Conservation (phyloP, 2,797 vertebrate species). For the Macropus fuliginosus region DNA sequence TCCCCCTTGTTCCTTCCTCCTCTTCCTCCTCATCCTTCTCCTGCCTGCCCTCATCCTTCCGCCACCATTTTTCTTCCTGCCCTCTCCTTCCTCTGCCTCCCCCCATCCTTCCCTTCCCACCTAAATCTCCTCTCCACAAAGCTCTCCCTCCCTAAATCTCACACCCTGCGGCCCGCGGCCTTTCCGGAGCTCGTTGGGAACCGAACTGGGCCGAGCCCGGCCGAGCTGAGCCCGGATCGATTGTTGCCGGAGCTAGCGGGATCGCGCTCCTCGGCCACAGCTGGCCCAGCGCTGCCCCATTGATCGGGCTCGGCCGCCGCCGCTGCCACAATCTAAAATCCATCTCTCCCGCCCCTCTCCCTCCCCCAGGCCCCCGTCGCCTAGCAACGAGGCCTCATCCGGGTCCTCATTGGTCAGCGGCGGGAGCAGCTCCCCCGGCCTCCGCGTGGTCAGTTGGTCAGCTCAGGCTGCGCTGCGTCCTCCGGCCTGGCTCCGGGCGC, state of each 20-base stretch:
- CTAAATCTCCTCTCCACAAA: not conserved
- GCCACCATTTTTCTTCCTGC: not conserved
- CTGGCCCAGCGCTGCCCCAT: conserved; percentile 85
- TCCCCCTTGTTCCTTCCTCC: not conserved
- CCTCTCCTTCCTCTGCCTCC: not conserved
- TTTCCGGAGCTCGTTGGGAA: conserved; percentile 85
- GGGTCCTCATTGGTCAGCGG: conserved; percentile 82
- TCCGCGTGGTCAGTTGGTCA: conserved; percentile 87
- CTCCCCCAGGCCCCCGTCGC: conserved; percentile 83
- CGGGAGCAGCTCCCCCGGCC: conserved; percentile 63
- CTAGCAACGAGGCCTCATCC: conserved; percentile 84
- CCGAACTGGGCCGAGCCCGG: not conserved
- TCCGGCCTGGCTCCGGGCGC: conserved; percentile 79
- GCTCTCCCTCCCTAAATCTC: not conserved
- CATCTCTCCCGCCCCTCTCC: conserved; percentile 82
- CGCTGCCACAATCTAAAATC: conserved; percentile 86
- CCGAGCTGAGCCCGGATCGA: conserved; percentile 81
- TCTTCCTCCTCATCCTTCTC: not conserved
- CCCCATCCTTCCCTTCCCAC: not conserved
- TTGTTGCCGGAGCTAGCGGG: conserved; percentile 86
- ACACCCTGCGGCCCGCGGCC: conserved; percentile 64
- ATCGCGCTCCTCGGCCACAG: conserved; percentile 82
- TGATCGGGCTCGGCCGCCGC: conserved; percentile 82
- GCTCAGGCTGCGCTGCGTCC: conserved; percentile 81
- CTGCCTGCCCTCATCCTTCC: not conserved